A percentile compares a stretch with the other conserved stretches of the same genome.
These are phyloP conservation scores for Lynx canadensis DNA, from an alignment of 2,113 vertebrate genomes.

Conservation along the genomic window DNA sequence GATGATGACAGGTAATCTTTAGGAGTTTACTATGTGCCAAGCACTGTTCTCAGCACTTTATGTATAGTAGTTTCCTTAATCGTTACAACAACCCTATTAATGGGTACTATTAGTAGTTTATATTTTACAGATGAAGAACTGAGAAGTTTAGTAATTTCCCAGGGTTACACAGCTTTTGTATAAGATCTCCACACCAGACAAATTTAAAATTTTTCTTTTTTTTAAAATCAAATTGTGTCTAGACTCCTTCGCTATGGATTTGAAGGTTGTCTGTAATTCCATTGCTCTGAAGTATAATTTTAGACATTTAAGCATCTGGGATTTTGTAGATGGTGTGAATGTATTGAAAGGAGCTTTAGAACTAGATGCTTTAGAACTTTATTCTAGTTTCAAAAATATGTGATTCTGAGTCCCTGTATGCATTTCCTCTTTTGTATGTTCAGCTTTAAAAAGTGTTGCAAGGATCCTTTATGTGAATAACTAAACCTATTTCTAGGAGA, in stretches of 20 bases:
- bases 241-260: neutral
- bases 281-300: neutral
- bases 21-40: neutral
- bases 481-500: conserved; percentile 16
- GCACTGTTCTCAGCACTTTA: neutral
- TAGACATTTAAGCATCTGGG: neutral
- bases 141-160: neutral
- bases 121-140: neutral
- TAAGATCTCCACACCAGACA: neutral
- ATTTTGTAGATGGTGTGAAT: neutral
- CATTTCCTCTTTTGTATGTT: neutral
- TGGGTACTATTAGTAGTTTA: neutral
- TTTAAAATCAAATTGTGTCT: neutral
- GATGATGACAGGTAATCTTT: neutral
- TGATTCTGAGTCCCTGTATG: neutral
- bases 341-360: neutral
- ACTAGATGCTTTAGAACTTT: neutral
- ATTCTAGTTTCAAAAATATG: neutral
- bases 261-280: neutral
- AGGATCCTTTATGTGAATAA: neutral
- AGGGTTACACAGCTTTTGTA: neutral
- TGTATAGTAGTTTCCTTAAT: neutral
- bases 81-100: neutral
- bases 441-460: neutral
- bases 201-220: neutral